phyloP scores from a whole-genome alignment of 1,140 invertebrate species.

The Macrostomum lignano region DNA sequence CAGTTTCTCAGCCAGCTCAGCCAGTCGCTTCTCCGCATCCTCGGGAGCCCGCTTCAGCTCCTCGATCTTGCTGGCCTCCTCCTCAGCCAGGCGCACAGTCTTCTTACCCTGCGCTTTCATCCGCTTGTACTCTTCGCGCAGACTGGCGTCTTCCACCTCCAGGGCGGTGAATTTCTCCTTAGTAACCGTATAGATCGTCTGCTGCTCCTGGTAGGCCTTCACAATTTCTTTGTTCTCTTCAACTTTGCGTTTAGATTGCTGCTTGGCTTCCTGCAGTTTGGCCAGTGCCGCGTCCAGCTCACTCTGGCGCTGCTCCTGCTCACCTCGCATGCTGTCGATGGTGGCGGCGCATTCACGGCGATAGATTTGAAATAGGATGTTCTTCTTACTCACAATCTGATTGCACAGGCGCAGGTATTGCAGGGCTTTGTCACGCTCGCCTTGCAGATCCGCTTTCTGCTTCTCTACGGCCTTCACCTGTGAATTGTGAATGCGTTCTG shows the following conservation, averaged over 20 bases:
- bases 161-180: slow-evolving; percentile 3
- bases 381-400: slow-evolving; percentile 36
- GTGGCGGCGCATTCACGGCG: not conserved
- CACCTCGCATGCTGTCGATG: slow-evolving; percentile 6
- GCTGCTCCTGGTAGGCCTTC: slow-evolving; percentile 6
- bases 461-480: slow-evolving; percentile 60
- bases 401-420: slow-evolving; percentile 52
- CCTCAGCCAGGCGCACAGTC: slow-evolving; percentile 6
- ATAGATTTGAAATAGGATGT: slow-evolving; percentile 37
- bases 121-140: slow-evolving; percentile 9
- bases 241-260: slow-evolving; percentile 7
- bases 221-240: slow-evolving; percentile 9
- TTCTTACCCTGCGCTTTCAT: no score
- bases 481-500: no score
- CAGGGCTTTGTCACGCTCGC: slow-evolving; percentile 55
- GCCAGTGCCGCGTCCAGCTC: not conserved
- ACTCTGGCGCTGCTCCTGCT: slow-evolving; percentile 6
- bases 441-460: slow-evolving; percentile 54
- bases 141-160: slow-evolving; percentile 7
- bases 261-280: slow-evolving; percentile 12
- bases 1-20: slow-evolving; percentile 14
- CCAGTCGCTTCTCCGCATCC: slow-evolving; percentile 8
- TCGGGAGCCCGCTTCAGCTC: slow-evolving; percentile 8
- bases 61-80: slow-evolving; percentile 7
- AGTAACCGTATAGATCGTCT: slow-evolving; percentile 6